Evolutionary conservation across 1,140 invertebrate genomes (phyloP).

Genomic region (Maniola jurtina): DNA sequence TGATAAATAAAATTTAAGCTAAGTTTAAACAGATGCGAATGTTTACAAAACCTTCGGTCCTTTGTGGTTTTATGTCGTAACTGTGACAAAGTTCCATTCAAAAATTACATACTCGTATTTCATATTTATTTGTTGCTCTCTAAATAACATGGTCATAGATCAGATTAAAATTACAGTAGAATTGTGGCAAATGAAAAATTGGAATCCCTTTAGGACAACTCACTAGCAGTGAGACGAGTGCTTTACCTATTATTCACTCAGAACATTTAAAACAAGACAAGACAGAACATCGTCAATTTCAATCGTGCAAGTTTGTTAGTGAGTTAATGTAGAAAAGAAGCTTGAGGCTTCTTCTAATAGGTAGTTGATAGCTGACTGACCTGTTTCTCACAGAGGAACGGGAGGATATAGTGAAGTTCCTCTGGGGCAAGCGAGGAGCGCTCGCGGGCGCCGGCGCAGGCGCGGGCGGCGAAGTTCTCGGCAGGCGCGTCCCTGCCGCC

Average conservation of each 20-base stretch:
- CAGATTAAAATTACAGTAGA: too few species aligned
- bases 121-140: not conserved
- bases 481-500: conserved; percentile 61
- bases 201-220: too few species aligned
- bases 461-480: conserved; percentile 57
- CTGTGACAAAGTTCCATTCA: not conserved
- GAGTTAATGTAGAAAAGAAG: too few species aligned
- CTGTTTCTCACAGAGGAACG: conserved; percentile 66
- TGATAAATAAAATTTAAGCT: conserved; percentile 5
- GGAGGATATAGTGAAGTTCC: conserved; percentile 66
- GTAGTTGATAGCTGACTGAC: conserved; percentile 38
- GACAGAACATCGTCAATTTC: too few species aligned
- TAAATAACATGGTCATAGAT: too few species aligned
- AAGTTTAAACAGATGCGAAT: conserved; percentile 14
- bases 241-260: too few species aligned
- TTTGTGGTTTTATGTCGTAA: conserved; percentile 9
- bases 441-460: conserved; percentile 41
- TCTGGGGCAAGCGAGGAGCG: conserved; percentile 49
- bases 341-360: not conserved
- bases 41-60: conserved; percentile 17
- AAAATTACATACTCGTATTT: not conserved
- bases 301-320: too few species aligned
- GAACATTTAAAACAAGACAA: too few species aligned
- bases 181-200: too few species aligned
- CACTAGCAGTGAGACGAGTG: too few species aligned